Percentiles rank a stretch among this genome's conserved stretches.
Conservation (phyloP, 2,888 invertebrate genomes). For the Gymnocheta viridis region DNA sequence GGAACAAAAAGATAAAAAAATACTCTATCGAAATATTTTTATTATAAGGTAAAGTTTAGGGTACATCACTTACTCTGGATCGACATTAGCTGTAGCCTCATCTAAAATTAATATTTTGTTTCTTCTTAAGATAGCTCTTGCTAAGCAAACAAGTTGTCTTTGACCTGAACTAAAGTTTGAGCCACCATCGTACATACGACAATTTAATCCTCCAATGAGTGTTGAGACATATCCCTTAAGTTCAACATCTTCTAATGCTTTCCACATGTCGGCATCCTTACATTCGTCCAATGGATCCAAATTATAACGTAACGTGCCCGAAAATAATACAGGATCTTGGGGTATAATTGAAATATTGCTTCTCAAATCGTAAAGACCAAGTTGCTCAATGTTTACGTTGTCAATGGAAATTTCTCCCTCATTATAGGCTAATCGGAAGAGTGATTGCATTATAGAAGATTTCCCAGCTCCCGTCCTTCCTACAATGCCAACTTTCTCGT, state of each 20-base stretch:
- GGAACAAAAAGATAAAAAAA: slow-evolving; percentile 32
- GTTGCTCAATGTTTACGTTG: slow-evolving; percentile 86
- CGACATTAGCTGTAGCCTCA: slow-evolving; percentile 96
- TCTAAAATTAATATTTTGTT: slow-evolving; percentile 92
- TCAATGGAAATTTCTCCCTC: slow-evolving; percentile 91
- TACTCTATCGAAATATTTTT: not conserved
- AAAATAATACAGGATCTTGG: slow-evolving; percentile 94
- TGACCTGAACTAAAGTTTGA: slow-evolving; percentile 94
- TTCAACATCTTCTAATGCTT: slow-evolving; percentile 89
- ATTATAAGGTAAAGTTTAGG: not conserved
- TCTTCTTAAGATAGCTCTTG: slow-evolving; percentile 90
- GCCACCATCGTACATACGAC: slow-evolving; percentile 89
- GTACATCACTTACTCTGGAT: slow-evolving; percentile 86
- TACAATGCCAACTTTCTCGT: slow-evolving; percentile 90
- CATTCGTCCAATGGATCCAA: slow-evolving; percentile 91
- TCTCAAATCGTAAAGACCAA: slow-evolving; percentile 90
- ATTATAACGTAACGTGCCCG: slow-evolving; percentile 91
- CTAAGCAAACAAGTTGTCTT: slow-evolving; percentile 92
- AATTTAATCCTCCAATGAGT: slow-evolving; percentile 84
- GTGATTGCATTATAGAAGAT: slow-evolving; percentile 90
- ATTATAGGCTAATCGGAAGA: slow-evolving; percentile 91
- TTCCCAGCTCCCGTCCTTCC: slow-evolving; percentile 95
- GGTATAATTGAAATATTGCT: slow-evolving; percentile 95
- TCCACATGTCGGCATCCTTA: slow-evolving; percentile 89
- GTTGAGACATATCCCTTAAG: slow-evolving; percentile 87